Evolutionary conservation across 2,113 vertebrate genomes (phyloP).

Genomic region (Pao palembangensis): DNA sequence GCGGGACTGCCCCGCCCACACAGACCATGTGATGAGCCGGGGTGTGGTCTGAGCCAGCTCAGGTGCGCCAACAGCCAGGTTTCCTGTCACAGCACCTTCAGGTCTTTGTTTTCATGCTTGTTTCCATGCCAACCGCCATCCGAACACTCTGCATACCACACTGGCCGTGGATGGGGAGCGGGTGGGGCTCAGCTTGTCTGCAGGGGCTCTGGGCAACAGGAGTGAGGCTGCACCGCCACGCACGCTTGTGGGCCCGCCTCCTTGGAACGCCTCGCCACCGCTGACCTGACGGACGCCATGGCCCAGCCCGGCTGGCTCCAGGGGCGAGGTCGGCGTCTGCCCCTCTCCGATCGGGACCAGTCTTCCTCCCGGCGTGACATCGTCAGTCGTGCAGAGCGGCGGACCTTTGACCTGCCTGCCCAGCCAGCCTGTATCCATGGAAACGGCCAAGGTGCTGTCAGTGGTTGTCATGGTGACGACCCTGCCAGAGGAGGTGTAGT

Average conservation of each 20-base stretch:
- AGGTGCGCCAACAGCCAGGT: not conserved
- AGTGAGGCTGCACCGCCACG: not conserved
- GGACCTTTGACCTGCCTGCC: slow-evolving; percentile 56
- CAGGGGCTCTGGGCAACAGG: not conserved
- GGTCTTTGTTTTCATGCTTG: slow-evolving; percentile 14
- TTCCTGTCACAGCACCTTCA: too few species aligned
- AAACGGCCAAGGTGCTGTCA: slow-evolving; percentile 64
- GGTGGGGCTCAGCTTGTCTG: slow-evolving; percentile 51
- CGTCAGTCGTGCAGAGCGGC: slow-evolving; percentile 62
- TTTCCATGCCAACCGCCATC: slow-evolving; percentile 44
- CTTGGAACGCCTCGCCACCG: not conserved
- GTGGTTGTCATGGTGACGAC: slow-evolving; percentile 81
- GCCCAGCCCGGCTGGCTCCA: too few species aligned
- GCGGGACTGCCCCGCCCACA: not conserved
- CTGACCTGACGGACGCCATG: not conserved
- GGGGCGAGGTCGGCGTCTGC: slow-evolving; percentile 62
- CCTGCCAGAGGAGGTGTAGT: slow-evolving; percentile 81
- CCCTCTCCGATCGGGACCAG: slow-evolving; percentile 78
- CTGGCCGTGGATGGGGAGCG: slow-evolving; percentile 74
- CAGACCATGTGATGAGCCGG: too few species aligned
- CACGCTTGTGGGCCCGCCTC: slow-evolving; percentile 40
- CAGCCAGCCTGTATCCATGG: slow-evolving; percentile 16
- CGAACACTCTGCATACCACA: slow-evolving; percentile 70
- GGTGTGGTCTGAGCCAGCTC: not conserved
- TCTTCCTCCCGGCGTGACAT: slow-evolving; percentile 41